Evolutionary conservation across 2,113 vertebrate genomes (phyloP).

Genomic region (Rutilus rutilus): DNA sequence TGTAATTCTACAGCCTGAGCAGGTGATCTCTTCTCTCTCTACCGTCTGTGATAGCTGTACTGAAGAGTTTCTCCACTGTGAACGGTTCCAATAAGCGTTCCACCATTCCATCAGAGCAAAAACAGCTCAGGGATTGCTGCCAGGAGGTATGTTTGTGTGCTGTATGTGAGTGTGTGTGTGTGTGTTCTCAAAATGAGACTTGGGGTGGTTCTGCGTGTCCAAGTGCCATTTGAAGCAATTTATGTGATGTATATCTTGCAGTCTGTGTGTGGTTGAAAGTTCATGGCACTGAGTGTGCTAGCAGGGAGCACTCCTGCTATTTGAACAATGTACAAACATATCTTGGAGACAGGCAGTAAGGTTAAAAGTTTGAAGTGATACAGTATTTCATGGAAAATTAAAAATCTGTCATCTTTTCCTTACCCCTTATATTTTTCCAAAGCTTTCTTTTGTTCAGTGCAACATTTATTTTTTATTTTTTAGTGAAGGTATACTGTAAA

Average conservation of each 20-base stretch:
- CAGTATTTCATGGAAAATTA: not conserved
- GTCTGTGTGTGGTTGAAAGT: constrained; percentile 27
- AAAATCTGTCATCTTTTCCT: not conserved
- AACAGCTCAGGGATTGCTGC: constrained; percentile 61
- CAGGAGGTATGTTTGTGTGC: not conserved
- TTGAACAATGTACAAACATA: constrained; percentile 5
- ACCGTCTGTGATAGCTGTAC: constrained; percentile 68
- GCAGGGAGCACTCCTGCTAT: not conserved
- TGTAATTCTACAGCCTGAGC: constrained; percentile 73
- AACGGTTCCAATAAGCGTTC: constrained; percentile 70
- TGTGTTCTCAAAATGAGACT: constrained; percentile 20
- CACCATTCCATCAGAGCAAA: constrained; percentile 65
- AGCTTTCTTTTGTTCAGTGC: not conserved
- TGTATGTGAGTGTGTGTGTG: not conserved
- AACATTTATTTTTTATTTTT: no score
- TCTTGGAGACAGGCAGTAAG: not conserved
- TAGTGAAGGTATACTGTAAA: no score
- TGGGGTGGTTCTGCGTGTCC: constrained; percentile 33
- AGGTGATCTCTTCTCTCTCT: constrained; percentile 74
- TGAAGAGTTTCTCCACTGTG: constrained; percentile 70
- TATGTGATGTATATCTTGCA: constrained; percentile 10
- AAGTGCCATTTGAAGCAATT: constrained; percentile 26
- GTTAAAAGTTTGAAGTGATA: not conserved
- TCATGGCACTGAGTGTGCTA: not conserved
- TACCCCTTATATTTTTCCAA: not conserved